phyloP scores from a whole-genome alignment of 1,140 invertebrate genomes.

The Acromyrmex echinatior region DNA sequence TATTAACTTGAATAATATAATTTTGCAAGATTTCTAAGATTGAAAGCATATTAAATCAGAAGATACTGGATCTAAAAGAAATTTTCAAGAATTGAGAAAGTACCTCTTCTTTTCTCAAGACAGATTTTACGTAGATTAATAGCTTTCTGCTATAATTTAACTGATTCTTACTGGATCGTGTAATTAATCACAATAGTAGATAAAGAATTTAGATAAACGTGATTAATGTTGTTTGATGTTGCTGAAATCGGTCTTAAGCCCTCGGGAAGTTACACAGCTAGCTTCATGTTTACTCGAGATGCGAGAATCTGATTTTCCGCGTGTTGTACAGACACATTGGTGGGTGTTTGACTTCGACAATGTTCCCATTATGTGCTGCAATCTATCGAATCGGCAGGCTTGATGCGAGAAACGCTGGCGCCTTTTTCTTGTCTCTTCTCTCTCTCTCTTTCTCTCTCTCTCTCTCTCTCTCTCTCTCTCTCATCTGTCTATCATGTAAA shows the following conservation, averaged over 20 bases:
- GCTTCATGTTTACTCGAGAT: constrained; percentile 27
- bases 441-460: background rate
- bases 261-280: background rate
- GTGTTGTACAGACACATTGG: background rate
- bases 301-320: constrained; percentile 34
- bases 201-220: background rate
- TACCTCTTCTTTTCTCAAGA: background rate
- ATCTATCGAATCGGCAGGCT: constrained; percentile 32
- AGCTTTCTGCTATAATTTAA: background rate
- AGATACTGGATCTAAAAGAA: background rate
- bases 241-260: background rate
- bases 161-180: background rate
- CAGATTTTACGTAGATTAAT: background rate
- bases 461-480: background rate
- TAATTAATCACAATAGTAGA: background rate
- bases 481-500: constrained; percentile 36
- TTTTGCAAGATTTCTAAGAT: background rate
- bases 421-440: background rate
- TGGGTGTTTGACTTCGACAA: constrained; percentile 27
- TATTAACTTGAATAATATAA: background rate
- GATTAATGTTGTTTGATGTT: background rate
- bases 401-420: constrained; percentile 16
- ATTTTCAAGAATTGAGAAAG: background rate
- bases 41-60: background rate
- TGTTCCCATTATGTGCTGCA: constrained; percentile 46